These are phyloP conservation scores for Musca domestica DNA, from an alignment of 1,140 invertebrate species.

Conservation along the genomic window DNA sequence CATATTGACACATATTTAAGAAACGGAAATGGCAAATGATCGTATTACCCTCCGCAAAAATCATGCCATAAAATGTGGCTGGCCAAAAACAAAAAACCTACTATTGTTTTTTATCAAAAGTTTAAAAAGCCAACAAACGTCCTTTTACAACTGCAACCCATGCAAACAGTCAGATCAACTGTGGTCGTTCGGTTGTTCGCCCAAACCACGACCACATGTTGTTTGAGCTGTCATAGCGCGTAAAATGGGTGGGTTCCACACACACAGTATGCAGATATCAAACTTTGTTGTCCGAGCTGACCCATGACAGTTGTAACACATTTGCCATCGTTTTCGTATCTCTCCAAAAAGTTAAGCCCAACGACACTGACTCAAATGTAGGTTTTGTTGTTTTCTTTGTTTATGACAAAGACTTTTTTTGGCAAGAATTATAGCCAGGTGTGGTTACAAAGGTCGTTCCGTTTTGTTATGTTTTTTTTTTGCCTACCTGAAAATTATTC, in stretches of 20 bases:
- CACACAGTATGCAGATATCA: too few relatives aligned
- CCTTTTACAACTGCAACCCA: neutral
- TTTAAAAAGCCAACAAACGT: neutral
- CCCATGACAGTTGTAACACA: slow-evolving; percentile 2
- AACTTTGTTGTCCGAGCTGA: neutral
- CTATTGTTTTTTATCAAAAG: too few relatives aligned
- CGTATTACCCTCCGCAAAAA: slow-evolving; percentile 4
- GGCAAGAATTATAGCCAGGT: neutral
- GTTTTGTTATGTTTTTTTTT: neutral
- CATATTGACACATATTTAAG: slow-evolving; percentile 18
- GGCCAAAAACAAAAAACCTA: neutral
- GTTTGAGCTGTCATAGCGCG: slow-evolving; percentile 10
- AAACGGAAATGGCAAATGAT: slow-evolving; percentile 18
- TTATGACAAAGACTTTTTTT: neutral
- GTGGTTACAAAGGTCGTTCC: slow-evolving; percentile 17
- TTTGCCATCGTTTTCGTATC: neutral
- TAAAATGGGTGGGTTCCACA: slow-evolving; percentile 14
- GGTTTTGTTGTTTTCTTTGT: slow-evolving; percentile 4
- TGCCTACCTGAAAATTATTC: neutral
- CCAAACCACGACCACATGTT: slow-evolving; percentile 10
- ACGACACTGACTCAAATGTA: slow-evolving; percentile 2
- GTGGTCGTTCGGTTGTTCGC: neutral
- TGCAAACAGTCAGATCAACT: neutral
- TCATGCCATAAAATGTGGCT: neutral
- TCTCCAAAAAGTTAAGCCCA: neutral